Evolutionary conservation across 2,113 vertebrate species (phyloP), one percentile per base, ranked within the genome.

Genomic region (Cochlearius cochlearius): DNA sequence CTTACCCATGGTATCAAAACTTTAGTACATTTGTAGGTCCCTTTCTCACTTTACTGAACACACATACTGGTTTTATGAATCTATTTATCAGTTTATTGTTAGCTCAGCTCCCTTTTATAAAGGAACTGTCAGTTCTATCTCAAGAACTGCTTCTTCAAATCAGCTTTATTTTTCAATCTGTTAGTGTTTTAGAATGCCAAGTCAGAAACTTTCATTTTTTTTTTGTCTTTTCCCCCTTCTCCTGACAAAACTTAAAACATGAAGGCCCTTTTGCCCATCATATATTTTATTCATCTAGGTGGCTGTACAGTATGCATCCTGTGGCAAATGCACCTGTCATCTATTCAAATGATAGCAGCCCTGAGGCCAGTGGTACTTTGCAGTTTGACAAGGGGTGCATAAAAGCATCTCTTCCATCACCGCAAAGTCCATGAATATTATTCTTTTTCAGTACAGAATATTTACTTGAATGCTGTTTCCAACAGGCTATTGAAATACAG

Each of bases 281-380:
- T 68, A 55, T 56, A 73, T 72, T 92, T 76, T 73, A 74, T 95
- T 96, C 96, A 68, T 83, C 58, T 74, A 36, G 58, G 45, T 64
- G 77, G 53, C 82, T 95, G 34, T 90, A 67, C 36, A 88, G 34
- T 26, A 23, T 76, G 64, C 39, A 59, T 32, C 63, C 94, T 87
- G 71, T 95, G 94, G 97, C 91, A 97, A 95, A 94, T 94, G 60
- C 63, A 52, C 50, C 86, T 96, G 94, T 79, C 96, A 95, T 10
- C 68, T 25, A 53, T 78, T 72, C 77, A 72, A 64, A 58, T 50
- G 38, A 58, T 55, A 94, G 94, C 94, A 86, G 63, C 67, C 91
- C 91, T 5, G 41, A 78, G 91, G 89, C 75, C 68, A 75, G 36
- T 34, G 85, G 25, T n/a, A 22, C 83, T 89, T 60, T 75, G 81